Evolutionary conservation across 2,113 vertebrate genomes (phyloP).

Genomic region (Syngnathus scovelli): DNA sequence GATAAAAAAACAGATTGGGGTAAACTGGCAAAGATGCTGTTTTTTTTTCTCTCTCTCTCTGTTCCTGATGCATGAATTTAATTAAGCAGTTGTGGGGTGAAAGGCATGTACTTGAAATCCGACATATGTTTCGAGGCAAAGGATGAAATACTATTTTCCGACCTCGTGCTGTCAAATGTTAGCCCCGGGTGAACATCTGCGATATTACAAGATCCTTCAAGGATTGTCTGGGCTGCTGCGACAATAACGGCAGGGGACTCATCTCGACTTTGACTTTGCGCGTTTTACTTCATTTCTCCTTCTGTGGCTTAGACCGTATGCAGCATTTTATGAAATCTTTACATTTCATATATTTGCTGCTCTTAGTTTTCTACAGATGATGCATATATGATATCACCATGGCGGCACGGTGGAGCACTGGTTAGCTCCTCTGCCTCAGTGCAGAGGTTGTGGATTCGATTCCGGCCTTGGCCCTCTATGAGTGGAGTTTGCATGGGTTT

Average conservation of each 20-base stretch:
- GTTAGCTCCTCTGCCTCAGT: too few species aligned
- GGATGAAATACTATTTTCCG: conserved; percentile 6
- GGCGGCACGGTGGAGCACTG: too few species aligned
- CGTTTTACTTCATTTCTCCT: background rate
- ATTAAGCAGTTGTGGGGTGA: conserved; percentile 5
- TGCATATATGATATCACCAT: background rate
- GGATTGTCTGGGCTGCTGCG: background rate
- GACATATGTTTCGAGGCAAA: background rate
- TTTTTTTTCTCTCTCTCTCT: background rate
- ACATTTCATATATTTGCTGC: background rate
- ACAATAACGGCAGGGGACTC: background rate
- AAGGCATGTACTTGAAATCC: background rate
- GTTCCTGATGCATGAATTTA: background rate
- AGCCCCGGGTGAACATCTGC: conserved; percentile 6
- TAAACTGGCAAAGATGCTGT: background rate
- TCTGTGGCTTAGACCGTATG: background rate
- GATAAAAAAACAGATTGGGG: background rate
- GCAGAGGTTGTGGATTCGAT: too few species aligned
- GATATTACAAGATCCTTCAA: background rate
- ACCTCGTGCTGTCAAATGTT: background rate
- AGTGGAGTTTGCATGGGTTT: too few species aligned
- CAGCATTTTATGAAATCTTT: too few species aligned
- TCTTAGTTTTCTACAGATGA: background rate
- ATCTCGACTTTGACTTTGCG: conserved; percentile 2
- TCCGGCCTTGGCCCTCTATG: too few species aligned